Evolutionary conservation across 2,888 invertebrate genomes (phyloP), one percentile per base, ranked within the genome.

Genomic region (Ophioninae sp.): DNA sequence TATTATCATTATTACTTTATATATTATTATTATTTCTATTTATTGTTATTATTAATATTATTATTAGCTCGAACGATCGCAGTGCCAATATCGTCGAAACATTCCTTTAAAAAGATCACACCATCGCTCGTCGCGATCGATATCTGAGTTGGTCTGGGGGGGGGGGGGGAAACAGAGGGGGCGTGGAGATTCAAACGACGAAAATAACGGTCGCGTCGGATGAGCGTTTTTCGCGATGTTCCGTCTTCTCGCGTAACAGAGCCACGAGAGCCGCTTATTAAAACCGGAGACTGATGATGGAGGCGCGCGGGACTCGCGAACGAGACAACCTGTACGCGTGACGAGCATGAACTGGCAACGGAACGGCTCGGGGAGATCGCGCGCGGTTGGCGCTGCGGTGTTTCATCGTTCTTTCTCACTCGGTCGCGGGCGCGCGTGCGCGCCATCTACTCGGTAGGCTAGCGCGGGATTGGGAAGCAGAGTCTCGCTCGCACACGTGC

Each of bases 291-390:
- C 7, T 37, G 9, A 2, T 30, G 56, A 37, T 56, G 37, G 0
- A n/a, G n/a, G n/a, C 59, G 39, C 63, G 61, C 39, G 58, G 51
- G 44, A 2, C 61, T 22, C 63, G 65, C 71, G 39, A 8, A 10
- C 65, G 72, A 64, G 44, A 51, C 77, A 85, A 64, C 83, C 79
- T 68, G 64, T 75, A 71, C 85, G 85, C 85, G 84, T 84, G 85
- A 84, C 82, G 84, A 88, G 84, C 83, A 85, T 85, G 85, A 85
- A 88, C 87, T 88, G 87, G 79, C 76, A 73, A 56, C 72, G 83
- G 59, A 69, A 51, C 58, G 68, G 68, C 74, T 30, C 30, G 30
- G 30, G 30, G 64, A 75, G 67, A 71, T 73, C 44, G 77, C 68
- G 72, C 77, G 79, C 79, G 72, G 71, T 76, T 76, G 79, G 79